These are phyloP conservation scores for Daphoenositta chrysoptera DNA, from an alignment of 2,113 vertebrate species.

Conservation along the genomic window DNA sequence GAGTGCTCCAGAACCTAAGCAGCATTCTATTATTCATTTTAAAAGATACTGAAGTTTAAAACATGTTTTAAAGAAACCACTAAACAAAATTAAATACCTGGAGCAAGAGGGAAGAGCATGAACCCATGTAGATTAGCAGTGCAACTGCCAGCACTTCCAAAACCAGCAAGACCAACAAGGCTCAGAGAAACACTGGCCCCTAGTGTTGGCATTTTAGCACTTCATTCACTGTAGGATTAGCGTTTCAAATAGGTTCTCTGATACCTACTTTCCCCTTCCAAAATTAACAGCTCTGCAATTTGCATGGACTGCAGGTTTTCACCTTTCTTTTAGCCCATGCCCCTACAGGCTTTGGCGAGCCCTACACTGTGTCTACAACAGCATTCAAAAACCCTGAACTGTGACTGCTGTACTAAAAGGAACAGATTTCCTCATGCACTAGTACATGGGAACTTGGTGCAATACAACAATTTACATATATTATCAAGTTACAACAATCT, in stretches of 20 bases:
- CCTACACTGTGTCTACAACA: not conserved
- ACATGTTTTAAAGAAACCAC: not conserved
- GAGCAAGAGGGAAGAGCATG: not conserved
- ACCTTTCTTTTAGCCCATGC: not conserved
- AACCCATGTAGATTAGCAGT: fast-evolving
- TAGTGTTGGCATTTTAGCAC: not conserved
- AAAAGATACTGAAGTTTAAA: not conserved
- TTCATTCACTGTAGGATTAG: not conserved
- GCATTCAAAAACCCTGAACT: not conserved
- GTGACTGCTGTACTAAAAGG: not conserved
- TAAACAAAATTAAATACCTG: not conserved
- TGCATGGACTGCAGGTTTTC: not conserved
- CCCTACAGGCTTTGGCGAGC: not conserved
- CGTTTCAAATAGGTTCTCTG: fast-evolving
- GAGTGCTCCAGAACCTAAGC: not conserved
- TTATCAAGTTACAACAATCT: not conserved
- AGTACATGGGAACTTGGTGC: not conserved
- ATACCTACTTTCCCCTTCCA: not conserved
- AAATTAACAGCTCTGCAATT: not conserved
- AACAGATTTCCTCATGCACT: not conserved
- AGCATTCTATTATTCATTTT: not conserved
- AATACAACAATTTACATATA: fast-evolving
- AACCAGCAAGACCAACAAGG: not conserved
- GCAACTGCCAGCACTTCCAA: not conserved
- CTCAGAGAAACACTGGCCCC: not conserved